These are phyloP conservation scores for Campaea margaritaria DNA, from an alignment of 2,888 invertebrate genomes.

Conservation along the genomic window DNA sequence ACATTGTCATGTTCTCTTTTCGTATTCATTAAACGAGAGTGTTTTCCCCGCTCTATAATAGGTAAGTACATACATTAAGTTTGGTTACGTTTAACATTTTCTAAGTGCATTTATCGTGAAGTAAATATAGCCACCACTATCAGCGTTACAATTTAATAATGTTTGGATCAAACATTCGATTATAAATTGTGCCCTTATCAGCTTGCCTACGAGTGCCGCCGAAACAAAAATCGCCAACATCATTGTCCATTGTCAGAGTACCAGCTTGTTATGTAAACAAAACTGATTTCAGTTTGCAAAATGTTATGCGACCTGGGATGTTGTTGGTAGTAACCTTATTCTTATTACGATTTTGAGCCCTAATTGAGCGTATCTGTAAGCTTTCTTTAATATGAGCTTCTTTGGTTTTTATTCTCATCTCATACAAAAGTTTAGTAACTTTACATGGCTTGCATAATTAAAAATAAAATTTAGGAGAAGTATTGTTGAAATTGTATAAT, in stretches of 20 bases:
- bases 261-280: constrained; percentile 20
- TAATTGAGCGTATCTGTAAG: not conserved
- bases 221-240: constrained; percentile 40
- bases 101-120: constrained; percentile 55
- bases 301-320: constrained; percentile 16
- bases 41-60: not conserved
- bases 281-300: constrained; percentile 11
- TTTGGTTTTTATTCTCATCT: not conserved
- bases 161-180: constrained; percentile 60
- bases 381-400: not conserved
- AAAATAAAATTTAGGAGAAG: no score
- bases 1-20: no score
- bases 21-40: no score
- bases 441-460: no score
- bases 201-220: constrained; percentile 54
- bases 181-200: constrained; percentile 57
- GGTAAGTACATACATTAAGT: not conserved
- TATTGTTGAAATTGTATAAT: no score
- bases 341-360: constrained; percentile 19
- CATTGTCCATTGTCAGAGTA: constrained; percentile 21
- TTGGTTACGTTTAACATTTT: constrained; percentile 20
- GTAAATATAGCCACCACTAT: constrained; percentile 56
- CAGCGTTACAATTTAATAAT: constrained; percentile 58
- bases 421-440: not conserved
- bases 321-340: constrained; percentile 20